Evolutionary conservation across 2,113 vertebrate genomes (phyloP), one percentile per base, ranked within the genome.

Genomic region (Phalacrocorax pelagicus): DNA sequence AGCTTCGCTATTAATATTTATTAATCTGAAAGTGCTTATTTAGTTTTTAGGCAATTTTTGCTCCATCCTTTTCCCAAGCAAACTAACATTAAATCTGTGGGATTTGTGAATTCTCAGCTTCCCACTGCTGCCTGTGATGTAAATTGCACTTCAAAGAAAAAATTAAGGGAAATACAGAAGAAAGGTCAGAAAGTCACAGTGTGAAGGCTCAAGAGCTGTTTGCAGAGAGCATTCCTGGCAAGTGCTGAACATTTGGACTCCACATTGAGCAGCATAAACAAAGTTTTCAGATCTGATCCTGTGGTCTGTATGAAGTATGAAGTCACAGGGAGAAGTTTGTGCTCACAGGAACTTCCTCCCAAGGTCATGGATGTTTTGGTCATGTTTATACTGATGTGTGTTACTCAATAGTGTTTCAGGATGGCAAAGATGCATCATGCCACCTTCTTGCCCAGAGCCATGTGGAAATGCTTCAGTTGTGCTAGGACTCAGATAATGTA

Each of bases 1-100:
- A 91, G 34, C 40, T 85, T 86, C 84, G 61, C 38, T 95, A 93
- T 97, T 94, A 94, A 93, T 94, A 96, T 95, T 96, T 95, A 97
- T 96, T 96, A 93, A 80, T 87, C 70, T 73, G 62, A 85, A 93
- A 86, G 59, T 29, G 30, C 72, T 78, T 88, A 88, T 85, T 88
- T 90, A 84, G 71, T 63, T 96, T 90, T 92, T 84, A 86, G 52
- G 65, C 75, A 83, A 24, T 92, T 92, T 92, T 93, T 86, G 26
- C 29, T 84, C 32, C 10, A 23, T 90, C 29, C 59, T 81, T 96
- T 81, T 95, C 42, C 80, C 57, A 84, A 94, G 80, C 10, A 96
- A 95, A 66, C 51, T 88, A 91, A 67, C 52, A 88, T 83, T 78
- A 88, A 74, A 75, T 90, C 63, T 59, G 49, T 80, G 74, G 54